Evolutionary conservation across 2,888 invertebrate species (phyloP), one percentile per base, ranked within the genome.

Genomic region (Cremastinae sp.): DNA sequence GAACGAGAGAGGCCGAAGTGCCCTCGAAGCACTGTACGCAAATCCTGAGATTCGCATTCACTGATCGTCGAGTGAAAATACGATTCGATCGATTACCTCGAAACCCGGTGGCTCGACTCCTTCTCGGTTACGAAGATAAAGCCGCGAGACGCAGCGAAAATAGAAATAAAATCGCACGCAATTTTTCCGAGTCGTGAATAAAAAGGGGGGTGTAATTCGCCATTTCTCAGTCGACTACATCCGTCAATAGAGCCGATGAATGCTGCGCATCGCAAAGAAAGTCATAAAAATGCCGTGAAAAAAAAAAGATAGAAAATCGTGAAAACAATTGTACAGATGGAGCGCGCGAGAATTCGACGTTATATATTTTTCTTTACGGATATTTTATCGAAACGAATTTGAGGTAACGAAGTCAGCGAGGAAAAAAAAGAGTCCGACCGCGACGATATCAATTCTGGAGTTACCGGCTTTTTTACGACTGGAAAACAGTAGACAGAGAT

Each of bases 1-100:
- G 20, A 22, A 28, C 28, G 28, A 28, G 28, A 28, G 28, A 28
- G 28, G n/a, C n/a, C 28, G 51, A 69, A 53, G 69, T 47, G 56
- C 69, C 62, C 68, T 61, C 61, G 64, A 61, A 56, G 45, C 62
- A 43, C 45, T 14, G 77, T 74, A 74, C 74, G 77, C 74, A 70
- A 77, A 77, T 74, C 69, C 70, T 61, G 53, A 70, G 74, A 77
- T 77, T 65, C 74, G 58, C 49, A 45, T 65, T 59, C 58, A 54
- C 38, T 41, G 53, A 10, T 49, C 51, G 51, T 20, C 16, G 34
- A 62, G 56, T 38, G 43, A 62, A 75, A 75, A 59, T 47, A 61
- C 38, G 66, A 38, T 51, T 12, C 36, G 51, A 68, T 66, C 49
- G 43, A 72, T 72, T 38, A 36, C 47, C 54, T 20, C 38, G 65